Conservation (phyloP, 2,113 vertebrate species). For the Ancistrus triradiatus region DNA sequence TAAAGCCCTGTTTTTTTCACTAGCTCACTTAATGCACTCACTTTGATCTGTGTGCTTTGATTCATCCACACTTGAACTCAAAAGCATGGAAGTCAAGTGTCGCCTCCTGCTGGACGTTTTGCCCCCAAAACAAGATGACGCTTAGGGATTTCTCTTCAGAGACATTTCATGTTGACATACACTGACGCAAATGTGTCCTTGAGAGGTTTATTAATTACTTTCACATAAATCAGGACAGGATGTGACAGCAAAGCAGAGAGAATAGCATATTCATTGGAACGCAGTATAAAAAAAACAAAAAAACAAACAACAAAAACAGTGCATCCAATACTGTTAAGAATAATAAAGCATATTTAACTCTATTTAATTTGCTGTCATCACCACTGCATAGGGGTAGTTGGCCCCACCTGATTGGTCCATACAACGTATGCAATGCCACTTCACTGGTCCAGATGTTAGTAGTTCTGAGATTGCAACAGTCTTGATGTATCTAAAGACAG, state of each 20-base stretch:
- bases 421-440: slow-evolving; percentile 54
- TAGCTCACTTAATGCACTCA: slow-evolving; percentile 17
- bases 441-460: slow-evolving; percentile 67
- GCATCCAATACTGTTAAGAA: slow-evolving; percentile 46
- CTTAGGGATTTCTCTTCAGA: neutral
- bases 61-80: neutral
- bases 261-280: slow-evolving; percentile 52
- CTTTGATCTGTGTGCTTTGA: slow-evolving; percentile 33
- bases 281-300: slow-evolving; percentile 46
- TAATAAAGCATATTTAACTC: no score
- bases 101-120: slow-evolving; percentile 25
- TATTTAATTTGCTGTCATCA: slow-evolving; percentile 55
- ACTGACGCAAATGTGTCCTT: slow-evolving; percentile 5
- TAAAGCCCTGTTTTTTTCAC: slow-evolving; percentile 18
- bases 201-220: slow-evolving; percentile 58
- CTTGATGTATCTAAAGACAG: slow-evolving; percentile 70
- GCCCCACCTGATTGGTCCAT: slow-evolving; percentile 67
- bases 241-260: slow-evolving; percentile 53
- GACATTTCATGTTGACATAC: neutral
- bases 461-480: slow-evolving; percentile 63
- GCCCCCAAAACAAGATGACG: no score
- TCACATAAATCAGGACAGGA: slow-evolving; percentile 49
- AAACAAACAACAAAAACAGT: slow-evolving; percentile 33
- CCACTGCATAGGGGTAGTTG: slow-evolving; percentile 50
- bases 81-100: neutral